Evolutionary conservation across 2,888 invertebrate genomes (phyloP), one percentile per base, ranked within the genome.

Genomic region (Arenicola marina): DNA sequence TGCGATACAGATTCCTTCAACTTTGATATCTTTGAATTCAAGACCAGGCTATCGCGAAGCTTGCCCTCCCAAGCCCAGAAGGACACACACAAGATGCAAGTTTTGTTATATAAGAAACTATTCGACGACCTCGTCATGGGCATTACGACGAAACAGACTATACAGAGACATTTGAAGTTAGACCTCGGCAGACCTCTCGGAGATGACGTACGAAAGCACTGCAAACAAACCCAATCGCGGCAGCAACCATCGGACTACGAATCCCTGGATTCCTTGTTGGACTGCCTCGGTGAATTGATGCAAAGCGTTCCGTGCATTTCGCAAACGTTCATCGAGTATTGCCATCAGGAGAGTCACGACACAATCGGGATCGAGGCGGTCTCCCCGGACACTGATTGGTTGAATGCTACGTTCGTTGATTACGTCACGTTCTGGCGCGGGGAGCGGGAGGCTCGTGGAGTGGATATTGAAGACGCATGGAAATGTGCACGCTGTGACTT

Each of bases 391-490:
- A 73, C 73, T 4, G 62, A 58, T 0, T 72, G 73, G 61, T 54
- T 81, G 7, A 18, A 7, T 11, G 15, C 7, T 7, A 11, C 7
- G 21, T 7, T 48, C 11, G 21, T 21, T 11, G 7, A 71, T 28
- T 75, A 68, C 44, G 43, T 74, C 24, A 57, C 67, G 44, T 80
- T 75, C 59, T 80, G 80, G 80, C 63, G 66, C 51, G 78, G 78
- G 11, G 55, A 69, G 29, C 70, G 80, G 26, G 65, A 70, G 28
- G 66, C 68, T 2, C 33, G 28, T 43, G 81, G 81, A 1, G 80
- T 81, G 7, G 81, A 79, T 24, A 76, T 81, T 38, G 81, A 81
- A 65, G 81, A 81, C n/a, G 78, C 80, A 0, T 80, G 76, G 75
- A 80, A 80, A 55, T 80, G 80, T 70, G 72, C 73, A 51, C 64